Conservation (phyloP, 2,113 vertebrate genomes). For the Epinephelus cyanopodus region DNA sequence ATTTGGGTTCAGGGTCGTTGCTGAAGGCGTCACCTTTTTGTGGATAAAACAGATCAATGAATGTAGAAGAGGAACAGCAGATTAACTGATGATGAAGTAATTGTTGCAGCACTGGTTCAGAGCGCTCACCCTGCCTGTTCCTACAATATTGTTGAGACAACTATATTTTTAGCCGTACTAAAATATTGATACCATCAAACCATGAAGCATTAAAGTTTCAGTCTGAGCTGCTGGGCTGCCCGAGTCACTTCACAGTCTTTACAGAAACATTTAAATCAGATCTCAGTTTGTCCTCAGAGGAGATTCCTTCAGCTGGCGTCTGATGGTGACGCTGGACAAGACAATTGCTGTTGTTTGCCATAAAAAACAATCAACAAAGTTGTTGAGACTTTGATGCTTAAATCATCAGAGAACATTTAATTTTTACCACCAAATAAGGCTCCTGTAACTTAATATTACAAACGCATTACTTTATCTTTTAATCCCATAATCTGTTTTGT, state of each 20-base stretch:
- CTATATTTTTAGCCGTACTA: conserved; percentile 62
- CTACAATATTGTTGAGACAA: neutral
- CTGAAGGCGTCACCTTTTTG: neutral
- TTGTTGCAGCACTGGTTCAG: neutral
- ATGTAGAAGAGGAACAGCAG: neutral
- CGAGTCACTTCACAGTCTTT: neutral
- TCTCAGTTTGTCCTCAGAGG: neutral
- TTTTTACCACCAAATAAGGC: no score
- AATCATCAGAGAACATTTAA: neutral
- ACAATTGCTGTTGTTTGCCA: neutral
- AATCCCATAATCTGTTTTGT: no score
- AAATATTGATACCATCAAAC: conserved; percentile 64
- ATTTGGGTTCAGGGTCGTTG: neutral
- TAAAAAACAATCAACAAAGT: neutral
- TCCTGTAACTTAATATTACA: no score
- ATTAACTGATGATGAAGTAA: neutral
- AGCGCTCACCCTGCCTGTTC: neutral
- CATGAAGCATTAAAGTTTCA: conserved; percentile 57
- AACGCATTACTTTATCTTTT: no score
- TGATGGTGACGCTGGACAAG: neutral
- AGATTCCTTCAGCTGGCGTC: neutral
- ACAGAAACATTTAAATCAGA: conserved; percentile 17
- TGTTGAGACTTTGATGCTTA: neutral
- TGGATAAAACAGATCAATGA: neutral
- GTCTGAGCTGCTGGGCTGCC: conserved; percentile 7